Evolutionary conservation across 2,888 invertebrate genomes (phyloP).

Genomic region (Idaea straminata): DNA sequence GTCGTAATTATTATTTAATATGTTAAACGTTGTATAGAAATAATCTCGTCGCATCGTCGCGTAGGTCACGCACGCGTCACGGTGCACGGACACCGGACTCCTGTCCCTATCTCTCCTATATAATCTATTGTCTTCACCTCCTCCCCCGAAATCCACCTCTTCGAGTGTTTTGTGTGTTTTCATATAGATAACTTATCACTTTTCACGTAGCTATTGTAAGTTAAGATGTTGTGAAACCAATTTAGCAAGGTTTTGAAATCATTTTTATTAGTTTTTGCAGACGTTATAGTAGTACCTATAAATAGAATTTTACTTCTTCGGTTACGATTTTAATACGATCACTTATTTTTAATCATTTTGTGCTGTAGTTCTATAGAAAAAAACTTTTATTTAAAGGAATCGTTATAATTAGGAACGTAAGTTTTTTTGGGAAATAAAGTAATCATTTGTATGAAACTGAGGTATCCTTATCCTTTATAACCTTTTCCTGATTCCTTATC

Average conservation of each 20-base stretch:
- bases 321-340: background rate
- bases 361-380: background rate
- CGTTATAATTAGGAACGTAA: slow-evolving; percentile 4
- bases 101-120: background rate
- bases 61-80: slow-evolving; percentile 9
- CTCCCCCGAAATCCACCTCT: background rate
- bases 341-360: slow-evolving; percentile 1
- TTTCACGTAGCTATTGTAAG: background rate
- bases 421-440: slow-evolving; percentile 8
- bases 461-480: background rate
- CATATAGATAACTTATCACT: background rate
- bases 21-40: slow-evolving; percentile 25
- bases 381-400: background rate
- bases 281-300: background rate
- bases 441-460: background rate
- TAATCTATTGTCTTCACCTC: slow-evolving; percentile 1
- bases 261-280: background rate
- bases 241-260: background rate
- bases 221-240: background rate
- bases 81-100: slow-evolving; percentile 9
- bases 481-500: background rate
- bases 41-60: slow-evolving; percentile 32
- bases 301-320: background rate
- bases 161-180: slow-evolving; percentile 22
- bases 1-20: slow-evolving; percentile 18